Conservation (phyloP, 2,888 invertebrate genomes). For the Aphodius sticticus region DNA sequence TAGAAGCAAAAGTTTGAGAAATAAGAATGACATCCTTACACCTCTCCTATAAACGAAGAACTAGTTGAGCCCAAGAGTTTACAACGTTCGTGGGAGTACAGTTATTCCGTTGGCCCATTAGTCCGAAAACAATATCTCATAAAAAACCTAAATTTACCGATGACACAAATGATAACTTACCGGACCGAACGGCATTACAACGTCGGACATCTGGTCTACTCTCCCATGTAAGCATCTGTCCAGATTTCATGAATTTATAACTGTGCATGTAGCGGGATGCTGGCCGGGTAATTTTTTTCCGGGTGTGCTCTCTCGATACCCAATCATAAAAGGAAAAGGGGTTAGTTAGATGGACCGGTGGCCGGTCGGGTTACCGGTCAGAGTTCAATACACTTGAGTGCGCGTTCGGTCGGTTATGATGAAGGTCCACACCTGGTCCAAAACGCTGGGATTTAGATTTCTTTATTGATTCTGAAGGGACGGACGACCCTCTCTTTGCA, state of each 20-base stretch:
- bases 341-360: constrained; percentile 45
- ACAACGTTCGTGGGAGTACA: not conserved
- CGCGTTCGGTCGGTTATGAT: constrained; percentile 11
- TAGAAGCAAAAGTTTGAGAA: no score
- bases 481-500: not conserved
- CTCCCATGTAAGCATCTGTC: constrained; percentile 41
- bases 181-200: constrained; percentile 32
- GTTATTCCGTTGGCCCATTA: not conserved
- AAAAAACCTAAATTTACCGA: constrained; percentile 40
- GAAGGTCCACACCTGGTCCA: constrained; percentile 18
- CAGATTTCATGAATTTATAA: constrained; percentile 46
- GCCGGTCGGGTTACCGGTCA: constrained; percentile 46
- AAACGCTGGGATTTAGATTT: constrained; percentile 14
- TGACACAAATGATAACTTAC: constrained; percentile 44
- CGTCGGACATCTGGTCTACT: constrained; percentile 46
- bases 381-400: constrained; percentile 32
- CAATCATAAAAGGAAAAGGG: constrained; percentile 37
- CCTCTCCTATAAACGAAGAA: no score
- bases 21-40: no score
- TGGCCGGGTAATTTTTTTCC: constrained; percentile 29
- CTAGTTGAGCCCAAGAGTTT: not conserved
- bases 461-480: constrained; percentile 18
- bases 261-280: constrained; percentile 35
- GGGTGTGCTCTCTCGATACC: constrained; percentile 34
- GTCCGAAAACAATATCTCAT: constrained; percentile 31